Evolutionary conservation across 2,797 vertebrate genomes (phyloP), one percentile per base, ranked within the genome.

Genomic region (Mormyrus hasselquistii): DNA sequence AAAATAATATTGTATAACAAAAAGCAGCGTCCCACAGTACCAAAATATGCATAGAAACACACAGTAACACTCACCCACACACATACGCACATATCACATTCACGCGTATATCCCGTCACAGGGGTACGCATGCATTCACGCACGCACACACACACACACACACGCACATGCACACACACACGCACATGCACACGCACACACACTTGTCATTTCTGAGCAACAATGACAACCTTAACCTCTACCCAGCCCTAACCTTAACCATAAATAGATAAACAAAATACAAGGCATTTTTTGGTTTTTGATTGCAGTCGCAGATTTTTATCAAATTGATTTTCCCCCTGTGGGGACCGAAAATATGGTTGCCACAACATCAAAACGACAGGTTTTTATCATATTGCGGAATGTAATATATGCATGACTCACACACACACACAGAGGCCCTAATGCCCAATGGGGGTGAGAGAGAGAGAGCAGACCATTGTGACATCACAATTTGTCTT

Each of bases 401-500:
- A 76, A 38, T 76, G 69, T 76, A 38, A 76, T 76, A 38, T 41
- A 38, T 76, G 34, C 14, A 38, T 73, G 12, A 73, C 59, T 3
- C 65, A 87, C 85, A 89, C 65, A 83, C 41, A 57, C 19, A 49
- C 29, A 7, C 12, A 88, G 16, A 89, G 89, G 88, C 73, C 57
- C 52, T 25, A 52, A 88, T 1, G 49, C 83, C 29, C 88, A 73
- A 49, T 86, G 49, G 84, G 89, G 62, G 69, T 87, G 57, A 65
- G 7, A 89, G 91, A 91, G 92, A 83, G 90, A 22, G 6, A 59
- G 55, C 6, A 7, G 90, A 91, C 89, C 89, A 88, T 91, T 89
- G 92, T 90, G 92, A 91, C 91, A 85, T 91, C 91, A 93, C 92
- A 92, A 94, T 94, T 94, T 94, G 93, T 95, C 93, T 94, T 92